These are phyloP conservation scores for Zeuzera pyrina DNA, from an alignment of 2,888 invertebrate genomes.

Conservation along the genomic window DNA sequence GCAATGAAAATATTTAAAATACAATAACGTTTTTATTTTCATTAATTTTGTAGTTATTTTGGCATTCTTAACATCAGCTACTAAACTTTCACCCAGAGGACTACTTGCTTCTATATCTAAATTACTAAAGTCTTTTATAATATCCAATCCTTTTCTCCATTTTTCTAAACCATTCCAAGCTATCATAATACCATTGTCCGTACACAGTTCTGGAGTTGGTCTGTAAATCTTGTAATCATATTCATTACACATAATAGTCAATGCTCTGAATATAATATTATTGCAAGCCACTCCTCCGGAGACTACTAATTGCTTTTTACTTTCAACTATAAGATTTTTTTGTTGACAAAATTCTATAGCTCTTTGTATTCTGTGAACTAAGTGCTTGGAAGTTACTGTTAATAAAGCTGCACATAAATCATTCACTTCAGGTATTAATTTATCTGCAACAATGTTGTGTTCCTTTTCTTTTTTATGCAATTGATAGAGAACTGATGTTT, in stretches of 20 bases:
- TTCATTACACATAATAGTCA: conserved; percentile 79
- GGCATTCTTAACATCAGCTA: conserved; percentile 68
- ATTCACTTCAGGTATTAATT: conserved; percentile 80
- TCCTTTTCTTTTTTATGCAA: conserved; percentile 74
- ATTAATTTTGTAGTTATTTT: conserved; percentile 60
- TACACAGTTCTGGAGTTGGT: conserved; percentile 89
- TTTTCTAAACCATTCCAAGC: conserved; percentile 98
- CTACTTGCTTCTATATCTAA: conserved; percentile 76
- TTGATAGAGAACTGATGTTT: conserved; percentile 72
- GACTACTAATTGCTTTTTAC: conserved; percentile 79
- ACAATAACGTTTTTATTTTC: conserved; percentile 55
- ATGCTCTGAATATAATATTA: conserved; percentile 80
- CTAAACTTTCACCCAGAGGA: conserved; percentile 77
- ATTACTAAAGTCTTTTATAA: conserved; percentile 71
- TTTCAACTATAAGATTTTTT: conserved; percentile 76
- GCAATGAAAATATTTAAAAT: too few relatives aligned
- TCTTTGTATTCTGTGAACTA: conserved; percentile 88
- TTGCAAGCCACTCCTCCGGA: conserved; percentile 99
- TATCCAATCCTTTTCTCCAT: conserved; percentile 69
- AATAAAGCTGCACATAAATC: conserved; percentile 92
- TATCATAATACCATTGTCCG: conserved; percentile 99
- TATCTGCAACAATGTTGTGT: conserved; percentile 75
- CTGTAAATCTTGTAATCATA: conserved; percentile 78
- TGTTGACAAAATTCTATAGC: conserved; percentile 83
- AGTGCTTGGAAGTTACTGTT: conserved; percentile 80